These are phyloP conservation scores for Echinops telfairi DNA, from an alignment of 2,113 vertebrate species.

Conservation along the genomic window DNA sequence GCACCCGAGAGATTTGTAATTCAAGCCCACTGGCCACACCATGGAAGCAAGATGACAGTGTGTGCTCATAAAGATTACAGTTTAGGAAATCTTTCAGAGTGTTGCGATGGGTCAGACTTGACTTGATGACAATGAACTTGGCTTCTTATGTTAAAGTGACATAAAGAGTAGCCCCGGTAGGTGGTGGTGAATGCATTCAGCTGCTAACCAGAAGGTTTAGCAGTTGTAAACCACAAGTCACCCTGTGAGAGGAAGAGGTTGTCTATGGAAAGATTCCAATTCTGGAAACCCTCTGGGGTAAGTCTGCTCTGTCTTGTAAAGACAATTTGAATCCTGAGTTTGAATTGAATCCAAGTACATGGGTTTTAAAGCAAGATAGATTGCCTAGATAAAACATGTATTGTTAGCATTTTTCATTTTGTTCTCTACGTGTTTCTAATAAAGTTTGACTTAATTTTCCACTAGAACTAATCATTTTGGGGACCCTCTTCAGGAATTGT, in stretches of 20 bases:
- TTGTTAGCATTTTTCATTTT: neutral
- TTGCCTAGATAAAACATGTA: neutral
- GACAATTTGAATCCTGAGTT: neutral
- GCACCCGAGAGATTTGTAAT: too few species aligned
- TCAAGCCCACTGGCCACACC: too few species aligned
- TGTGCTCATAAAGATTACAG: too few species aligned
- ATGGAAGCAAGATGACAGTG: too few species aligned
- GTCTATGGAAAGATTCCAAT: neutral
- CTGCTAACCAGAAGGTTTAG: neutral
- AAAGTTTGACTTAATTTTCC: neutral
- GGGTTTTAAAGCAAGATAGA: neutral
- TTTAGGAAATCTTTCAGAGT: too few species aligned
- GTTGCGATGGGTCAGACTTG: too few species aligned
- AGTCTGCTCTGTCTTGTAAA: neutral
- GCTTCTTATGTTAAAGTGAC: neutral
- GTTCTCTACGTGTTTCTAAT: neutral
- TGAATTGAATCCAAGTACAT: neutral
- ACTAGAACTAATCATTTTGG: neutral
- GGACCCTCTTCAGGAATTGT: fast-evolving
- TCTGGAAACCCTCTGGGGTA: neutral
- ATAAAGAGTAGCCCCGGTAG: neutral
- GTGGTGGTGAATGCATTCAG: neutral
- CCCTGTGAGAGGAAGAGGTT: neutral
- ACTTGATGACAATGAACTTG: neutral
- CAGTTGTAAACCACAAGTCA: neutral